These are phyloP conservation scores for Sphyrna mokarran DNA, from an alignment of 2,113 vertebrate species.

Conservation along the genomic window DNA sequence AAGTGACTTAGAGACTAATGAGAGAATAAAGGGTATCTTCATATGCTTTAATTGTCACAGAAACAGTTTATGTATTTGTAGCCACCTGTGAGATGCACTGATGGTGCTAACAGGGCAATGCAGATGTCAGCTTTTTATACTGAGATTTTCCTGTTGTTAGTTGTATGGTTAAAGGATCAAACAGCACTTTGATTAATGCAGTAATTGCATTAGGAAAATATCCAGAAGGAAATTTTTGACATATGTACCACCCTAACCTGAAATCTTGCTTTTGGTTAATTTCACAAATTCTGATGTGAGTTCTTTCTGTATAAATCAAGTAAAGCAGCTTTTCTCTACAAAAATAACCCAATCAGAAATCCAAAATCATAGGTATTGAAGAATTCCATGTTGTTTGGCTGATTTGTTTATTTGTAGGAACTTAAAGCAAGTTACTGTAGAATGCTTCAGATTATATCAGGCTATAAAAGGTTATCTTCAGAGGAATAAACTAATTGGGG, in stretches of 20 bases:
- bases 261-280: background rate
- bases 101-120: background rate
- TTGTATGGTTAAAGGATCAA: background rate
- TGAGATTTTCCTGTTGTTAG: background rate
- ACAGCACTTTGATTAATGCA: background rate
- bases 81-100: background rate
- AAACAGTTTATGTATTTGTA: background rate
- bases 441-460: background rate
- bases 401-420: background rate
- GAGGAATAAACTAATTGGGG: background rate
- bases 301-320: no score
- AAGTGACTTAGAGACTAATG: constrained; percentile 58
- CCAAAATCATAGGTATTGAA: background rate
- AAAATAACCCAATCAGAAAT: background rate
- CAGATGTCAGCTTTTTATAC: background rate
- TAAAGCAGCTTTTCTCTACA: background rate
- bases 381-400: background rate
- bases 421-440: background rate
- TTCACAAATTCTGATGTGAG: background rate
- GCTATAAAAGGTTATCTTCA: background rate
- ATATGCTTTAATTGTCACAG: background rate
- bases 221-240: background rate
- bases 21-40: background rate
- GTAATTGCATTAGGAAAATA: background rate
- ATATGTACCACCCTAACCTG: background rate